These are phyloP conservation scores for Craseonycteris thonglongyai DNA, from an alignment of 2,113 vertebrate genomes.

Conservation along the genomic window DNA sequence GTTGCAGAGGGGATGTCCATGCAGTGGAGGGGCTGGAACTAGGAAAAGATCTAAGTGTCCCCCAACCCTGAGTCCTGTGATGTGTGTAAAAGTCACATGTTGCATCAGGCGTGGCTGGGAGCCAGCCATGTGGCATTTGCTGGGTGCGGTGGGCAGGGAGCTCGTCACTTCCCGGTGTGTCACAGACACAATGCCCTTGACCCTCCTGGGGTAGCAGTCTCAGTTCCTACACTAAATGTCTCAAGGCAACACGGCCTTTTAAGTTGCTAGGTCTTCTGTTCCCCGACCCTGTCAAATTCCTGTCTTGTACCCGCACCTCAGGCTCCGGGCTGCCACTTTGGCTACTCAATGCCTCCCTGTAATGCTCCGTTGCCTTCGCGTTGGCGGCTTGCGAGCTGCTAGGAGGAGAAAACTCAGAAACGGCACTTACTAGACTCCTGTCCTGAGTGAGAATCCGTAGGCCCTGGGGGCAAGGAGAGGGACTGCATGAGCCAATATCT, in stretches of 20 bases:
- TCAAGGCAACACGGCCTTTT: neutral
- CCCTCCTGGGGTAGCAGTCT: neutral
- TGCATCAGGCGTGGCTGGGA: fast-evolving
- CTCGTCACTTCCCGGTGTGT: fast-evolving
- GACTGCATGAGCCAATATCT: neutral
- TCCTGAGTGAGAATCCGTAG: too few species aligned
- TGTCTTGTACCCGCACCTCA: too few species aligned
- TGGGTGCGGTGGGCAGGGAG: fast-evolving
- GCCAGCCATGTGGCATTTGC: fast-evolving
- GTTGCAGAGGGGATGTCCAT: neutral
- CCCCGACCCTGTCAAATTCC: neutral
- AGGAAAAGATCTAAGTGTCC: neutral
- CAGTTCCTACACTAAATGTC: neutral
- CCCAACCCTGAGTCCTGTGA: neutral
- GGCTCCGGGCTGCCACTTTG: neutral
- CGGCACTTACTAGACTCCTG: neutral
- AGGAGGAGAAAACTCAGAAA: neutral
- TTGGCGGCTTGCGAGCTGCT: neutral
- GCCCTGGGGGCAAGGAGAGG: too few species aligned
- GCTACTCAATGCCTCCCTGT: fast-evolving
- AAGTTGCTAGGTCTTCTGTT: neutral
- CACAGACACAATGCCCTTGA: fast-evolving
- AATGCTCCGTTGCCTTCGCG: fast-evolving
- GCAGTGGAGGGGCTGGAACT: neutral
- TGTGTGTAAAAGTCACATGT: neutral